A percentile compares a stretch with the other conserved stretches of the same genome.
These are phyloP conservation scores for Cheiracanthium punctorium DNA, from an alignment of 2,888 invertebrate species.

Conservation along the genomic window DNA sequence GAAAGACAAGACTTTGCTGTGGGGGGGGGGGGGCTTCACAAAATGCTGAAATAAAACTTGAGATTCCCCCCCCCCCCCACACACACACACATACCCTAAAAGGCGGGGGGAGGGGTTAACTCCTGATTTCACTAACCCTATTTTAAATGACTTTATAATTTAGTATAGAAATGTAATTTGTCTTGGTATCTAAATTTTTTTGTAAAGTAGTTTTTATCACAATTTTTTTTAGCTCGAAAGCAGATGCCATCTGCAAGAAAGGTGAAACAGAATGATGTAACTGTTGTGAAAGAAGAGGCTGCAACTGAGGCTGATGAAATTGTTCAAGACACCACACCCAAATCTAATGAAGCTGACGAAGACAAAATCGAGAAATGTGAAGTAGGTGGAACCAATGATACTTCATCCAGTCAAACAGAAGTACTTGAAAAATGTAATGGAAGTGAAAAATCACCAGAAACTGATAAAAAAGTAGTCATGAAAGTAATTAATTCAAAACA, in stretches of 20 bases:
- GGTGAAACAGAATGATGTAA: neutral
- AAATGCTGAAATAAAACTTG: too few relatives aligned
- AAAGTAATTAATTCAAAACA: neutral
- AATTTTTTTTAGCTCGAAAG: conserved; percentile 20
- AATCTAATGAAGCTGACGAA: too few relatives aligned
- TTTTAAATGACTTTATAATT: too few relatives aligned
- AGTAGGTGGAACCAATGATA: neutral
- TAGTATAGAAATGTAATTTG: neutral
- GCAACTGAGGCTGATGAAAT: neutral
- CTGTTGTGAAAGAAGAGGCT: neutral
- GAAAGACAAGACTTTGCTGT: too few relatives aligned
- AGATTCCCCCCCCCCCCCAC: too few relatives aligned
- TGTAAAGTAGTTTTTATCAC: neutral
- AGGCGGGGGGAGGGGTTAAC: too few relatives aligned
- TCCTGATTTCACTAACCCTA: too few relatives aligned
- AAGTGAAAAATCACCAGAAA: neutral
- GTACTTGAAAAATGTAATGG: neutral
- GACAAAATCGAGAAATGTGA: neutral
- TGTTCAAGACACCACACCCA: neutral
- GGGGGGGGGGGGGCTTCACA: too few relatives aligned
- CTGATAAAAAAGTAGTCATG: neutral
- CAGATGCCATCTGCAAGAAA: conserved; percentile 12
- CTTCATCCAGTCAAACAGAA: neutral
- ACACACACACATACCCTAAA: too few relatives aligned
- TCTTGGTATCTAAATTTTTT: neutral